Percentiles rank a stretch among this genome's conserved stretches.
phyloP scores from a whole-genome alignment of 2,888 invertebrate genomes.

The Synanthedon tipuliformis region DNA sequence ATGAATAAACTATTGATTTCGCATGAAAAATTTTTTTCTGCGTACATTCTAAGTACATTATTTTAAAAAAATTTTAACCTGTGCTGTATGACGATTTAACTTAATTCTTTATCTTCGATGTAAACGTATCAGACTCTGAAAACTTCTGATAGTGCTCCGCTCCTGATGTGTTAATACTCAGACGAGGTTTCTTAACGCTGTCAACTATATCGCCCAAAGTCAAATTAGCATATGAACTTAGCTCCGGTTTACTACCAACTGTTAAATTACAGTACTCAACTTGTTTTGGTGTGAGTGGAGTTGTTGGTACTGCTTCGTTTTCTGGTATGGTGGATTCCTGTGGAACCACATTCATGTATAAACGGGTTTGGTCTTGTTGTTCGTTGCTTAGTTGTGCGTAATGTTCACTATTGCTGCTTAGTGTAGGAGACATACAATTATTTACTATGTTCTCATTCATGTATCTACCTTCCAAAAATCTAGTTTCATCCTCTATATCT shows the following conservation, averaged over 20 bases:
- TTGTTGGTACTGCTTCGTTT: slow-evolving; percentile 26
- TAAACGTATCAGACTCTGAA: slow-evolving; percentile 56
- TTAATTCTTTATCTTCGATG: slow-evolving; percentile 18
- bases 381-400: slow-evolving; percentile 57
- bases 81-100: too few relatives aligned
- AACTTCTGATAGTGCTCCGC: slow-evolving; percentile 40
- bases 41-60: too few relatives aligned
- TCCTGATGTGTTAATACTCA: slow-evolving; percentile 18
- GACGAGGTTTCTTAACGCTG: slow-evolving; percentile 32
- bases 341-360: slow-evolving; percentile 57
- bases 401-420: slow-evolving; percentile 58
- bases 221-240: slow-evolving; percentile 55
- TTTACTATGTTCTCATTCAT: slow-evolving; percentile 30
- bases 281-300: slow-evolving; percentile 49
- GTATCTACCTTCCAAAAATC: slow-evolving; percentile 43
- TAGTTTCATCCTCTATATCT: slow-evolving; percentile 54
- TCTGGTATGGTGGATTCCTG: slow-evolving; percentile 31
- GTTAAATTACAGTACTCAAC: slow-evolving; percentile 52
- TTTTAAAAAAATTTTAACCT: too few relatives aligned
- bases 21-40: too few relatives aligned
- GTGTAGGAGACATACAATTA: slow-evolving; percentile 47
- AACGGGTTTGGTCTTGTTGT: slow-evolving; percentile 39
- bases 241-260: slow-evolving; percentile 34
- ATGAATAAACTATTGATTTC: too few relatives aligned
- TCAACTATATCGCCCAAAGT: slow-evolving; percentile 45